These are phyloP conservation scores for Rhopalosiphum maidis DNA, from an alignment of 1,140 invertebrate genomes.

Conservation along the genomic window DNA sequence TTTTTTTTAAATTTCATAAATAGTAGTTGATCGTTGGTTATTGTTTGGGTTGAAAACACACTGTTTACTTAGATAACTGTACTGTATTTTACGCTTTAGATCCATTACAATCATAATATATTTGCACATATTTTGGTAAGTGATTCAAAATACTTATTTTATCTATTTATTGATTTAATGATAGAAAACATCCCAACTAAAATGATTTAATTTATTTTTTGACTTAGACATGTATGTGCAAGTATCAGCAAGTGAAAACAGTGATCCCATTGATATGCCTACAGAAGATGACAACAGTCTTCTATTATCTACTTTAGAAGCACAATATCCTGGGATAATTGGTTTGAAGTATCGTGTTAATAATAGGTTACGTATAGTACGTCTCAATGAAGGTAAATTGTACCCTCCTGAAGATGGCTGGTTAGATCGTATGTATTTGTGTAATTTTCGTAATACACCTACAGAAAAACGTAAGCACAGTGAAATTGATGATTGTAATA, in stretches of 20 bases:
- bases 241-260: constrained; percentile 86
- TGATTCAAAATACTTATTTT: neutral
- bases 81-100: neutral
- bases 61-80: neutral
- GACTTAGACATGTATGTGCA: constrained; percentile 64
- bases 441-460: constrained; percentile 89
- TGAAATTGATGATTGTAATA: constrained; percentile 37
- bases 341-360: constrained; percentile 91
- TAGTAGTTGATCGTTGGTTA: neutral
- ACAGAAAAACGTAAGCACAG: constrained; percentile 35
- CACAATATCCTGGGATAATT: constrained; percentile 90
- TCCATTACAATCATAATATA: neutral
- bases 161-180: neutral
- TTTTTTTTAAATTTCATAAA: neutral
- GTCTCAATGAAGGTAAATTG: constrained; percentile 83
- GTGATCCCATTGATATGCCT: constrained; percentile 91
- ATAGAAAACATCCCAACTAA: no score
- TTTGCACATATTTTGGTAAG: neutral
- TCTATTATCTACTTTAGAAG: constrained; percentile 83
- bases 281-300: constrained; percentile 87
- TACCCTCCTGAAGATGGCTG: constrained; percentile 89
- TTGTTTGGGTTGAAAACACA: neutral
- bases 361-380: constrained; percentile 83
- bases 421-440: constrained; percentile 87
- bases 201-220: neutral